Conservation (phyloP, 1,140 invertebrate species). For the Holotrichia oblita region DNA sequence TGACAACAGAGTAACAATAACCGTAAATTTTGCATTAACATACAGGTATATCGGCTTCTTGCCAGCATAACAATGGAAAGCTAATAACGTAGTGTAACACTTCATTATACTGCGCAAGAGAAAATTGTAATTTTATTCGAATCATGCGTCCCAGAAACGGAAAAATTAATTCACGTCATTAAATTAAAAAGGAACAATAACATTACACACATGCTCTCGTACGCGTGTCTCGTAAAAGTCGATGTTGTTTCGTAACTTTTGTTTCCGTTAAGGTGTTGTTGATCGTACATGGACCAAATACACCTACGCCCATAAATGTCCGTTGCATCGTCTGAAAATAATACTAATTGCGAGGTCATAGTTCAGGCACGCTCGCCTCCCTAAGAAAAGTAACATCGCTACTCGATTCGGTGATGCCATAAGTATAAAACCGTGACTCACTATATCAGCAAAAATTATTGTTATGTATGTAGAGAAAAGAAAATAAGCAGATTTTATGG, state of each 20-base stretch:
- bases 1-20: neutral
- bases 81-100: neutral
- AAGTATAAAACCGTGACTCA: slow-evolving; percentile 19
- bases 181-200: slow-evolving; percentile 15
- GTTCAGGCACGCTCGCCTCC: slow-evolving; percentile 17
- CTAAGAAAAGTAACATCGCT: slow-evolving; percentile 13
- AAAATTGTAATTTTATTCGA: neutral
- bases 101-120: neutral
- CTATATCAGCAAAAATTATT: slow-evolving; percentile 27
- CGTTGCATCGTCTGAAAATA: slow-evolving; percentile 20
- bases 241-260: slow-evolving; percentile 27
- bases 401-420: slow-evolving; percentile 27
- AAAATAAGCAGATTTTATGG: neutral
- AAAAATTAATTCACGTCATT: slow-evolving; percentile 33
- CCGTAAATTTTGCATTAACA: slow-evolving; percentile 21
- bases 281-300: neutral
- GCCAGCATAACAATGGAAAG: neutral
- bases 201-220: neutral
- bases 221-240: neutral
- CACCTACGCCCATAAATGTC: slow-evolving; percentile 26
- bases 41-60: neutral
- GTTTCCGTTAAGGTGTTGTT: slow-evolving; percentile 32
- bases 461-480: slow-evolving; percentile 4
- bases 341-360: slow-evolving; percentile 33
- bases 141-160: neutral